A percentile compares a stretch with the other conserved stretches of the same genome.
phyloP scores from a whole-genome alignment of 2,888 invertebrate species.

The Aradus depressus region DNA sequence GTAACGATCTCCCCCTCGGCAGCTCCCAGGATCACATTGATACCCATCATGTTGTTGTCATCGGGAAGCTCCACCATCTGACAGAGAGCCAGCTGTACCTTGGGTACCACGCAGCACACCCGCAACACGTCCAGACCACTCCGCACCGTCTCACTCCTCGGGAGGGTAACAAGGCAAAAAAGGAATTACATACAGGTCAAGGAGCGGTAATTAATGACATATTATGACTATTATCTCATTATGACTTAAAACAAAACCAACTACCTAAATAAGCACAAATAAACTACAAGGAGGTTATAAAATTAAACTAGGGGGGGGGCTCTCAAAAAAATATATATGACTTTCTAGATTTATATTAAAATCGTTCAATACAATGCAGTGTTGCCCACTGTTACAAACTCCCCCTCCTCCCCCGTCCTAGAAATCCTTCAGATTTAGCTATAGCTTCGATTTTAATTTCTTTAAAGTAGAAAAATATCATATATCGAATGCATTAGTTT shows the following conservation, averaged over 20 bases:
- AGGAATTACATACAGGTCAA: too few species aligned
- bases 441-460: background rate
- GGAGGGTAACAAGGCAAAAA: too few species aligned
- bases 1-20: constrained; percentile 84
- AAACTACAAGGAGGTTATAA: too few species aligned
- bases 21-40: constrained; percentile 70
- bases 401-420: too few species aligned
- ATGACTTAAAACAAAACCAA: too few species aligned
- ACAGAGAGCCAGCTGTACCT: constrained; percentile 60
- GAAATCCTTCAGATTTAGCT: too few species aligned
- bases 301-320: too few species aligned
- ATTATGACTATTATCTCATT: too few species aligned
- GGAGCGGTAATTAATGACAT: too few species aligned
- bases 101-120: constrained; percentile 80
- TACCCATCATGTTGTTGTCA: constrained; percentile 62
- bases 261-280: too few species aligned
- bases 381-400: background rate
- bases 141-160: constrained; percentile 65
- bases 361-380: background rate
- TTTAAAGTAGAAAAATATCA: constrained; percentile 23
- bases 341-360: background rate
- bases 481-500: too few species aligned
- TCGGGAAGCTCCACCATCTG: constrained; percentile 68
- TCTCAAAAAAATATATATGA: background rate
- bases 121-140: constrained; percentile 78